Percentiles rank a stretch among this genome's conserved stretches.
Evolutionary conservation across 30 jellyfish, hydroid and myxozoan genomes (phyloP).

Genomic region (Aurelia aurita): DNA sequence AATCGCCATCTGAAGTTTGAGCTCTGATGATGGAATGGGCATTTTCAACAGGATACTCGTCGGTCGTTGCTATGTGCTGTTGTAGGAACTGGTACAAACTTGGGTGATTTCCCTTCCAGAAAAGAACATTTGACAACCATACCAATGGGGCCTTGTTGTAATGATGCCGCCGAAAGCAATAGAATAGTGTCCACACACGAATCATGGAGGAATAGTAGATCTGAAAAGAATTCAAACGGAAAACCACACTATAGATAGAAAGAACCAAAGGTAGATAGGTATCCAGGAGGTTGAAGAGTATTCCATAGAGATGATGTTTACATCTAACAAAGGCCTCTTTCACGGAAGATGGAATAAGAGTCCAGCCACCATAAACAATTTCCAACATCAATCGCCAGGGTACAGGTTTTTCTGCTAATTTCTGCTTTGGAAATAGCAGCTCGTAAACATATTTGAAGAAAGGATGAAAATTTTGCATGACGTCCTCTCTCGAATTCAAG

Average conservation of each 20-base stretch:
- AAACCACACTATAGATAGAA: conserved; percentile 2
- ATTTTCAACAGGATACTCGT: conserved; percentile 40
- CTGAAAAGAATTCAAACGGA: not conserved
- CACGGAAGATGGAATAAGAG: not conserved
- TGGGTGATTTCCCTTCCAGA: conserved; percentile 27
- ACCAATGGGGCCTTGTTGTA: conserved; percentile 24
- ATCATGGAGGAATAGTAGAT: not conserved
- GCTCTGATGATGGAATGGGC: conserved; percentile 38
- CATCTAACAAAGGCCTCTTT: not conserved
- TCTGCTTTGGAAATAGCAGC: too few relatives aligned
- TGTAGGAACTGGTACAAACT: not conserved
- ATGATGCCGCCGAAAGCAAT: conserved; percentile 16
- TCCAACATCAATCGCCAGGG: conserved; percentile 16
- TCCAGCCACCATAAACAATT: conserved; percentile 13
- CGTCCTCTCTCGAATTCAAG: conserved; percentile 18
- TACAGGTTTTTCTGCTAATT: not conserved
- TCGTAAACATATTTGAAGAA: conserved; percentile 14
- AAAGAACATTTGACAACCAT: conserved; percentile 3
- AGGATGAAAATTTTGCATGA: conserved; percentile 5
- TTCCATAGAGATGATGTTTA: not conserved
- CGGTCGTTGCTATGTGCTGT: conserved; percentile 2
- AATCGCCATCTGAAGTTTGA: not conserved
- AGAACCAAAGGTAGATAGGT: conserved; percentile 4
- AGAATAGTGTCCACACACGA: conserved; percentile 3
- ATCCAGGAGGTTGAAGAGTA: conserved; percentile 14